Conservation (phyloP, 2,797 vertebrate genomes). For the Ceryle rudis region DNA sequence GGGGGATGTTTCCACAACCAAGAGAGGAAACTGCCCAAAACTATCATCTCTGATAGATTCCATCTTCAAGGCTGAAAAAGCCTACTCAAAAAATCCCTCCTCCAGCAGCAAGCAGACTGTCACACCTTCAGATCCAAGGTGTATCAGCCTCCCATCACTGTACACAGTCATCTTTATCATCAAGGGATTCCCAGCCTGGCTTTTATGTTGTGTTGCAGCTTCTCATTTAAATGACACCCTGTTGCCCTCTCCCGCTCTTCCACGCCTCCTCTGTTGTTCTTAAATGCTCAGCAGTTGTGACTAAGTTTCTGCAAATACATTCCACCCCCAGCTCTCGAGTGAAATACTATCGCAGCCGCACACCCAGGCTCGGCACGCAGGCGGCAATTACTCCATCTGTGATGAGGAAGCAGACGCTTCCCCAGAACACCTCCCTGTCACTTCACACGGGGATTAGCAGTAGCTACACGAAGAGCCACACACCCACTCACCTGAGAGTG, state of each 20-base stretch:
- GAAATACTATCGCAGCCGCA: background rate
- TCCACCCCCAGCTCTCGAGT: constrained; percentile 40
- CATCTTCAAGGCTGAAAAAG: background rate
- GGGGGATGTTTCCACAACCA: accelerated
- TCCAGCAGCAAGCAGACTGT: background rate
- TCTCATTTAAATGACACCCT: background rate
- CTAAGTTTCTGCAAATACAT: constrained; percentile 47
- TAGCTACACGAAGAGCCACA: background rate
- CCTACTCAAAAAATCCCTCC: background rate
- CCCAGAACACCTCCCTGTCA: background rate
- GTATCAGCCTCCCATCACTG: background rate
- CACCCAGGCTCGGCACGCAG: background rate
- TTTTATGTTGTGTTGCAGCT: background rate
- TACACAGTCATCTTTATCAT: background rate
- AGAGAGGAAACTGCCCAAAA: background rate
- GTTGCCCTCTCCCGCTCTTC: background rate
- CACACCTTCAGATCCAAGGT: background rate
- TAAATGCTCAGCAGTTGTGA: constrained; percentile 14
- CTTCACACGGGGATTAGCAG: background rate
- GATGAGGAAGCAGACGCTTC: background rate
- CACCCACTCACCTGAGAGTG: background rate
- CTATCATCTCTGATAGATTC: background rate
- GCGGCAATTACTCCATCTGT: constrained; percentile 20
- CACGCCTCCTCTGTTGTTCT: background rate
- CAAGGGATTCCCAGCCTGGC: background rate